Base-by-base conservation (phyloP, 2,888 invertebrate genomes). In the Volucella inanis region DNA sequence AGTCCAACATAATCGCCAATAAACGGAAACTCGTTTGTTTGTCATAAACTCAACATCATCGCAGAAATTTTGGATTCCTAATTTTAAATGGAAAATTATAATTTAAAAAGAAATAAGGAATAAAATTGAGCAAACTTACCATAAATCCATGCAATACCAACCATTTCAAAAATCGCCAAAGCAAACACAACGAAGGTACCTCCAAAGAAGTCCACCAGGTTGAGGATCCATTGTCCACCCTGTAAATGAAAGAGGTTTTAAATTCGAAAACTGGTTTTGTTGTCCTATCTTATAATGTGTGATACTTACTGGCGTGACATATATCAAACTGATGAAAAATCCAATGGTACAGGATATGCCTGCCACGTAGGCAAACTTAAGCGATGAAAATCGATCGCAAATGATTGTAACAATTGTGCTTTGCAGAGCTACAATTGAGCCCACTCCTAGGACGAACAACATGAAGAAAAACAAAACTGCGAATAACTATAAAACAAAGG, bases 1-100 rank as follows among this genome's bases (percentile, higher is more conserved):
- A 0, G 94, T 93, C 97, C 97, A 97, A 87, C 96, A 96, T 22
- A 95, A 78, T 61, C 96, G 94, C 96, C 96, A 97, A 90, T 96
- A 97, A 11, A 94, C 87, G 0, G 94, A 94, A 0, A 90, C 95
- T 89, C 93, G 94, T 15, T 92, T 93, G 22, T 94, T 94, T 88
- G 95, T 91, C 97, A 97, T 97, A 90, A 95, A 97, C 89, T 96
- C 95, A 50, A 96, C 92, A 89, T 97, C 97, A 64, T 93, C 92
- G 87, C 95, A 93, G 87, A 95, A 93, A 87, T 95, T 94, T 77
- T 94, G 93, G 45, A 95, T 87, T 3, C 94, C 94, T 94, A 22
- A 22, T 12, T 45, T n/a, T 6, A 0, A 3, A 3, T 14, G 9
- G 1, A 39, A 9, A n/a, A 8, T n/a, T 1, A 0, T 0, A 15